Conservation (phyloP, 2,113 vertebrate species). For the Prietella phreatophila region DNA sequence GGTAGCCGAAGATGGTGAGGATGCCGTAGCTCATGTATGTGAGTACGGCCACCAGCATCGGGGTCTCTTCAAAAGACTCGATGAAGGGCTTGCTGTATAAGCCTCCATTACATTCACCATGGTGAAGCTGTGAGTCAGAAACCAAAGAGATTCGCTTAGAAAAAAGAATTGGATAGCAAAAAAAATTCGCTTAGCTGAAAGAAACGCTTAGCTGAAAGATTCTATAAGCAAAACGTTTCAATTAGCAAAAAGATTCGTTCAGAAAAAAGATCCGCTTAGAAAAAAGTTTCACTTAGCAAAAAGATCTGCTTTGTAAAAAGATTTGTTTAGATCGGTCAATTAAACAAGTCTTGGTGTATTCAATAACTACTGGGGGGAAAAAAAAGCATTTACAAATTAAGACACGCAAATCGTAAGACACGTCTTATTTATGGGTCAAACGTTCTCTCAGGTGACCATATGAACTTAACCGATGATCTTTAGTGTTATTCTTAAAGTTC, state of each 20-base stretch:
- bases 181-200: neutral
- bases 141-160: neutral
- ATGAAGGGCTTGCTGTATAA: constrained; percentile 83
- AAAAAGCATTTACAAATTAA: neutral
- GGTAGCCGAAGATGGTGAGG: constrained; percentile 91
- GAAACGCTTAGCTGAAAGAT: neutral
- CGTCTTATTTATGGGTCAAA: neutral
- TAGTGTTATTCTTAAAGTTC: neutral
- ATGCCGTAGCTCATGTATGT: constrained; percentile 93
- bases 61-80: constrained; percentile 91
- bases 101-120: constrained; percentile 76
- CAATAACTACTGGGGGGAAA: neutral
- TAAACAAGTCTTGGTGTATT: neutral
- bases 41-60: constrained; percentile 91
- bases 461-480: neutral
- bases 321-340: neutral
- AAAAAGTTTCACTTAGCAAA: neutral
- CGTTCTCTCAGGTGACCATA: neutral
- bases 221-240: neutral
- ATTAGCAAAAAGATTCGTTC: neutral
- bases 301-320: neutral
- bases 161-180: no score
- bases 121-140: constrained; percentile 67
- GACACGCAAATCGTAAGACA: neutral
- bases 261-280: neutral